Evolutionary conservation across 30 jellyfish, hydroid and myxozoan species (phyloP).

Genomic region (Aurelia aurita): DNA sequence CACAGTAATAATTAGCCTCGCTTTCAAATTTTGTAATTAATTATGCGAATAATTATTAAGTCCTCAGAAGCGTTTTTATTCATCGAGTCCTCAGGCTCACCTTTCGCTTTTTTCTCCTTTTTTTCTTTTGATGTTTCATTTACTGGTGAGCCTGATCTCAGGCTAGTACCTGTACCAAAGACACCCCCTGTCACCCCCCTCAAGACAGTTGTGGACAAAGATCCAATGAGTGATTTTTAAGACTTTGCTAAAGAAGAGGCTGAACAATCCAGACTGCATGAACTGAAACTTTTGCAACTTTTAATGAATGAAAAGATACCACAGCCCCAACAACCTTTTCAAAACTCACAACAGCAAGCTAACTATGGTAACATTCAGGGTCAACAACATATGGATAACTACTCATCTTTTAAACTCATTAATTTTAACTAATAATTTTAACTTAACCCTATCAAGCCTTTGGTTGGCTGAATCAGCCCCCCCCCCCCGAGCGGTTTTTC

Average conservation of each 20-base stretch:
- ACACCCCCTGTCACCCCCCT: too few relatives aligned
- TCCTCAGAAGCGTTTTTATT: not conserved
- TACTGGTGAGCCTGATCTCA: too few relatives aligned
- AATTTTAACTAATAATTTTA: too few relatives aligned
- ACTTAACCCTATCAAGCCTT: too few relatives aligned
- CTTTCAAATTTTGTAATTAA: not conserved
- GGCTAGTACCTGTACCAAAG: too few relatives aligned
- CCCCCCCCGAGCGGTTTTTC: too few relatives aligned
- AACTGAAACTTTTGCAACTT: constrained; percentile 33
- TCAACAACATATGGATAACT: constrained; percentile 33
- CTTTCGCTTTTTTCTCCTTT: not conserved
- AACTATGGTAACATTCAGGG: constrained; percentile 31
- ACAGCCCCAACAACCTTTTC: constrained; percentile 1
- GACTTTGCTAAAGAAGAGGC: constrained; percentile 16
- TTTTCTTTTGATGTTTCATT: not conserved
- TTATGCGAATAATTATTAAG: not conserved
- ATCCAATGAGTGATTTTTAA: constrained; percentile 50
- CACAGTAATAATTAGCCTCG: constrained; percentile 3
- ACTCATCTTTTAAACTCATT: constrained; percentile 15
- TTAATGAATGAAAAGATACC: constrained; percentile 7
- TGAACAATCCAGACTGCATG: constrained; percentile 35
- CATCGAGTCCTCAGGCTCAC: not conserved
- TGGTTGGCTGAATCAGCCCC: too few relatives aligned
- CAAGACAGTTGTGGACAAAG: constrained; percentile 29
- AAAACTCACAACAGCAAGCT: constrained; percentile 14